Percentiles rank a stretch among this genome's conserved stretches.
Conservation (phyloP, 2,113 vertebrate species). For the Aegithalos caudatus region DNA sequence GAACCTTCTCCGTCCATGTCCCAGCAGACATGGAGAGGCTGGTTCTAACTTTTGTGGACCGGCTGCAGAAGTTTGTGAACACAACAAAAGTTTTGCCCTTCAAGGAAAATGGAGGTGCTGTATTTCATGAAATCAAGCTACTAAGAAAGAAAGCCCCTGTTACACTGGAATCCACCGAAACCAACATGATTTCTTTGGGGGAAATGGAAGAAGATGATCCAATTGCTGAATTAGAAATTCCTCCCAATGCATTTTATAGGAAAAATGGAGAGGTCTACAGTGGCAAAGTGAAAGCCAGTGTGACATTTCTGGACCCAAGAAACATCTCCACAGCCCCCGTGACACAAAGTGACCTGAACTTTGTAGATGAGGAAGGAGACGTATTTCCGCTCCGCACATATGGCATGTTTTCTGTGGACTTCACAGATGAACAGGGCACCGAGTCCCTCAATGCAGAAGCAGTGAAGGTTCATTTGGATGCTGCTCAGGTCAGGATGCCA, state of each 20-base stretch:
- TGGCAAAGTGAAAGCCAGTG: slow-evolving; percentile 90
- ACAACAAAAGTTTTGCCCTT: slow-evolving; percentile 96
- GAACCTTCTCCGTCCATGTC: slow-evolving; percentile 91
- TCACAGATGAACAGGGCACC: slow-evolving; percentile 78
- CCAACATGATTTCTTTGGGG: slow-evolving; percentile 87
- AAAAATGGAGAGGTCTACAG: slow-evolving; percentile 88
- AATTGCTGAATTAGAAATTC: slow-evolving; percentile 90
- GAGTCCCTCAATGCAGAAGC: slow-evolving; percentile 89
- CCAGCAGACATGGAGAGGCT: slow-evolving; percentile 86
- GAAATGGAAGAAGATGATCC: slow-evolving; percentile 84
- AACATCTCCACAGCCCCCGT: slow-evolving; percentile 84
- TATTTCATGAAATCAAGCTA: slow-evolving; percentile 93
- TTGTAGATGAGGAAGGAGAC: slow-evolving; percentile 87
- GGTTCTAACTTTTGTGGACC: slow-evolving; percentile 95
- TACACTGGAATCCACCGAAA: slow-evolving; percentile 79
- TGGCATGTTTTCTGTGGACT: slow-evolving; percentile 97
- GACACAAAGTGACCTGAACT: slow-evolving; percentile 93
- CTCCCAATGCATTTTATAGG: slow-evolving; percentile 87
- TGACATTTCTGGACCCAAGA: slow-evolving; percentile 94
- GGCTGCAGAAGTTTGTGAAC: slow-evolving; percentile 93
- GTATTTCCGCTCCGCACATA: slow-evolving; percentile 90
- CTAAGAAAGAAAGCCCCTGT: slow-evolving; percentile 85
- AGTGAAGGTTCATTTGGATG: slow-evolving; percentile 90
- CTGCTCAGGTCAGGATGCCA: slow-evolving; percentile 87
- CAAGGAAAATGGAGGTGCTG: slow-evolving; percentile 86